phyloP scores from a whole-genome alignment of 2,888 invertebrate genomes.

The Aphidoletes aphidimyza region DNA sequence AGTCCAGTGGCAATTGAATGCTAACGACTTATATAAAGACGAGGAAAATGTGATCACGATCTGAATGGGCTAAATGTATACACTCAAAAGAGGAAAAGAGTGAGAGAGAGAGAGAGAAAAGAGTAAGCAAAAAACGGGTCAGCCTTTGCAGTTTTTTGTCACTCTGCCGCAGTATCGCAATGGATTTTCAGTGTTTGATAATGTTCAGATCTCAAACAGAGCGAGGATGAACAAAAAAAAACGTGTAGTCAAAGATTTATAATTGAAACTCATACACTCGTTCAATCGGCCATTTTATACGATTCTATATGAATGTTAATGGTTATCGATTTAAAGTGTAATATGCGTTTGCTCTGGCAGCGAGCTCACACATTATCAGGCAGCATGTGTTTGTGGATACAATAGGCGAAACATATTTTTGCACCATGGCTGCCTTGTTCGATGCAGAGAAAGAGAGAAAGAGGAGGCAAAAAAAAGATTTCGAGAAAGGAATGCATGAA shows the following conservation, averaged over 20 bases:
- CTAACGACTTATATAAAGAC: conserved; percentile 3
- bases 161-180: neutral
- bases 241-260: neutral
- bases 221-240: neutral
- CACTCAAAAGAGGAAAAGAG: neutral
- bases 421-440: neutral
- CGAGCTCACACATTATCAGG: conserved; percentile 27
- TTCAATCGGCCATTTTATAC: conserved; percentile 52
- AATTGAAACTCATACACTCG: conserved; percentile 53
- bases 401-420: conserved; percentile 22
- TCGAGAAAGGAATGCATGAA: too few relatives aligned
- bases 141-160: neutral
- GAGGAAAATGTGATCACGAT: conserved; percentile 41
- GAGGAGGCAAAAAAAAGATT: neutral
- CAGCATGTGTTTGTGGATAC: conserved; percentile 49
- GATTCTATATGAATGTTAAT: conserved; percentile 50
- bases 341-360: conserved; percentile 15
- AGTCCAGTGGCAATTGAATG: conserved; percentile 41
- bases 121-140: neutral
- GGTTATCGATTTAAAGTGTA: conserved; percentile 54
- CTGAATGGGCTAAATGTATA: neutral
- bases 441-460: neutral
- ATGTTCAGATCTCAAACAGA: conserved; percentile 14
- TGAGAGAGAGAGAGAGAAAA: neutral
- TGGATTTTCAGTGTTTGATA: conserved; percentile 47